These are phyloP conservation scores for Parnassius smintheus DNA, from an alignment of 2,888 invertebrate genomes.

Conservation along the genomic window DNA sequence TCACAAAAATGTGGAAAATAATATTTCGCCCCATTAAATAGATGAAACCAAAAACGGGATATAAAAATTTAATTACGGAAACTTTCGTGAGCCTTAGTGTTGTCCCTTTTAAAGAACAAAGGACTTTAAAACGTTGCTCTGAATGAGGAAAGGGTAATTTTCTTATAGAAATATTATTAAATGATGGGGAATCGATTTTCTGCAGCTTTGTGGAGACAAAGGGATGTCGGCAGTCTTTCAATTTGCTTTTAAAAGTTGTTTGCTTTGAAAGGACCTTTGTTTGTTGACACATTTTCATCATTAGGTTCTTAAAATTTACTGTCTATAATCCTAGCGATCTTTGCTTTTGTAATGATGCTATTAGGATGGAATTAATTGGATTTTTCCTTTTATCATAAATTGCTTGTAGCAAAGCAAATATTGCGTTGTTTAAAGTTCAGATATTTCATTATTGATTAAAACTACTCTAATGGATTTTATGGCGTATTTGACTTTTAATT, in stretches of 20 bases:
- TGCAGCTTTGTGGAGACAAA: slow-evolving; percentile 49
- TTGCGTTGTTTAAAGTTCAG: no score
- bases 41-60: slow-evolving; percentile 43
- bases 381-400: slow-evolving; percentile 2
- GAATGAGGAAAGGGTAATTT: slow-evolving; percentile 49
- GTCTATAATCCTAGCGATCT: slow-evolving; percentile 17
- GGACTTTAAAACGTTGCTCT: slow-evolving; percentile 47
- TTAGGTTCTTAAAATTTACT: slow-evolving; percentile 18
- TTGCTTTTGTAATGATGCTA: slow-evolving; percentile 9
- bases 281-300: slow-evolving; percentile 34
- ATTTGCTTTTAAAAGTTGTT: slow-evolving; percentile 56
- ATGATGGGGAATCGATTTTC: slow-evolving; percentile 64
- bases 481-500: no score
- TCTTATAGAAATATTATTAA: slow-evolving; percentile 70
- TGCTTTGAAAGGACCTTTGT: slow-evolving; percentile 39
- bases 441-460: no score
- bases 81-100: slow-evolving; percentile 47
- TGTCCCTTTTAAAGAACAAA: slow-evolving; percentile 56
- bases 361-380: slow-evolving; percentile 11
- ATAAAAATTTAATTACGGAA: slow-evolving; percentile 68
- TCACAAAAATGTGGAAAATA: slow-evolving; percentile 30
- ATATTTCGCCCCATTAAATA: slow-evolving; percentile 48
- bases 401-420: no score
- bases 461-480: no score
- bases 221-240: slow-evolving; percentile 44